Evolutionary conservation across 1,140 invertebrate species (phyloP), one percentile per base, ranked within the genome.

Genomic region (Drosophila erecta): DNA sequence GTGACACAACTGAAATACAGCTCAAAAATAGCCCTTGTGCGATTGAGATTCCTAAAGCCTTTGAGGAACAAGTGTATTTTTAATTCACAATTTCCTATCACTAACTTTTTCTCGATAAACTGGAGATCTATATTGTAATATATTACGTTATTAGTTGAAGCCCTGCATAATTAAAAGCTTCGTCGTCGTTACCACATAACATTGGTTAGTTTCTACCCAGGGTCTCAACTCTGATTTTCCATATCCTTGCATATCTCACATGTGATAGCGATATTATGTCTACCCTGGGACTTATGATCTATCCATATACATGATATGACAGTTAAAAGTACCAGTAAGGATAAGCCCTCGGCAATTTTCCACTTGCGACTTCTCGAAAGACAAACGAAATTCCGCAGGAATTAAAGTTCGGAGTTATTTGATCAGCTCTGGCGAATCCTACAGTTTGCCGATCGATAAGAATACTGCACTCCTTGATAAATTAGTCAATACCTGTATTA

Each of bases 251-350:
- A 40, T 12, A n/a, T 11, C 43, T 49, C 3, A 38, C 4, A 1
- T 92, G 89, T 61, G 92, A 94, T 24, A 4, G 3, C 10, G 66
- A 62, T 17, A 58, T 54, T 33, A 27, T 4, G 4, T 24, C 24
- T 24, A 0, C 93, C 93, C 5, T 91, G 38, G 59, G 91, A 93
- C 37, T 95, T 72, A n/a, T 51, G 91, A 79, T 15, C 76, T 93
- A 0, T 91, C 93, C 14, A 95, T 59, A 50, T 94, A 92, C 24
- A 95, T 81, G 0, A 95, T 67, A 58, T 90, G 80, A 92, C 79
- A 0, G 90, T 79, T 30, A 15, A 92, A 55, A 0, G 94, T 94
- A 2, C 93, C 93, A 27, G 4, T 6, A 27, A 27, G 24, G 17
- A 17, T 17, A 17, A 17, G 17, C n/a, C n/a, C n/a, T n/a, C n/a